Evolutionary conservation across 2,888 invertebrate species (phyloP), one percentile per base, ranked within the genome.

Genomic region (Trichopoda pennipes): DNA sequence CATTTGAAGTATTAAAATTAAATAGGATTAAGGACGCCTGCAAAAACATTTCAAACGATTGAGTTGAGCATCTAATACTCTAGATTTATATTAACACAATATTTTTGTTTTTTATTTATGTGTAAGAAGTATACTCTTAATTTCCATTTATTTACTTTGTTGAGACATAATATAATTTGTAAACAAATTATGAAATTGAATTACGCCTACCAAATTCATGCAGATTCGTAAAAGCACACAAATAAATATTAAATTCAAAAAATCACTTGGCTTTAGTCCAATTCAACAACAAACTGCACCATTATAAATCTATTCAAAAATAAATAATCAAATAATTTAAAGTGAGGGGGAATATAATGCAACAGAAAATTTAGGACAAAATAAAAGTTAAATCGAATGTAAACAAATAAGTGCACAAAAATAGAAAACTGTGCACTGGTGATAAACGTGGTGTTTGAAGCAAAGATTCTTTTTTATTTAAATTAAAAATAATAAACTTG

Each of bases 141-240:
- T 23, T n/a, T 35, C n/a, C 38, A 35, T 53, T 35, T 66, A 66
- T 49, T 64, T 64, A 49, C 49, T 66, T 66, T 68, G 66, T 53
- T 42, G 21, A 23, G 53, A 53, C 38, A 42, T 42, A 68, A 28
- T 4, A 28, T 8, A 28, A 28, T 28, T 55, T 68, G 53, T 68
- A 32, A 38, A 53, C 66, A 53, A 68, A 68, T 68, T 55, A 68
- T 68, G 38, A 42, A 68, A 68, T 55, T 66, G 53, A 68, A 68
- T 53, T 68, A 53, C 66, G 53, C 66, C 66, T 68, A 68, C 66
- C 42, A 53, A 68, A 68, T 68, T 38, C 17, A 28, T 28, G 6
- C 28, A 28, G 28, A 38, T 38, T 10, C 12, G 38, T 23, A 38
- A 21, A 14, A 21, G 17, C 42, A 23, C 6, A 28, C 66, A 68